These are phyloP conservation scores for Rhinella marina DNA, from an alignment of 2,797 vertebrate species.

Conservation along the genomic window DNA sequence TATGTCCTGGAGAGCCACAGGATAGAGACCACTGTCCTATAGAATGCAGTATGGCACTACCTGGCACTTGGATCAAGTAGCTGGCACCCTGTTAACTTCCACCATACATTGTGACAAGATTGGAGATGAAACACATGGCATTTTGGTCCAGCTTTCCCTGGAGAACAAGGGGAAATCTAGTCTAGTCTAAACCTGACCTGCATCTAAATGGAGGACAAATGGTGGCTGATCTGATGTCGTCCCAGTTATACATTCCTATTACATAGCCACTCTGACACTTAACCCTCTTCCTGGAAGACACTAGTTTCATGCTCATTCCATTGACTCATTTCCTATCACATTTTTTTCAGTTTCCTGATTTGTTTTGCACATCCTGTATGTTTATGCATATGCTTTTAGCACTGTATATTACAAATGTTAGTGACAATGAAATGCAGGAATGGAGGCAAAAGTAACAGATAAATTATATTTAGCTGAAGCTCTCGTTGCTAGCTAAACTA, in stretches of 20 bases:
- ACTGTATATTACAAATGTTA: background rate
- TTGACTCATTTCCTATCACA: background rate
- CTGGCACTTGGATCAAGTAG: no score
- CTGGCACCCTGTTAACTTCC: no score
- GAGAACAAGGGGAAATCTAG: no score
- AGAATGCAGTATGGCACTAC: no score
- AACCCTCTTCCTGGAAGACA: background rate
- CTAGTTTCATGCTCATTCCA: background rate
- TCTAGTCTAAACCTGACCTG: no score
- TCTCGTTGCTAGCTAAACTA: slow-evolving; percentile 18
- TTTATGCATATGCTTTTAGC: background rate
- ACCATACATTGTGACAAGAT: no score
- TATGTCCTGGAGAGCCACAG: no score
- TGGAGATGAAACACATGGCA: no score
- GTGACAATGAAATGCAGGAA: slow-evolving; percentile 1
- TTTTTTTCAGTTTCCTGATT: background rate
- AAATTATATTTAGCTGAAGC: slow-evolving; percentile 15
- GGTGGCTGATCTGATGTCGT: no score
- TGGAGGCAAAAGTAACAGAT: background rate
- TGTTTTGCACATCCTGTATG: background rate
- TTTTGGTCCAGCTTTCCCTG: no score
- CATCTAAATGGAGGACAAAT: no score
- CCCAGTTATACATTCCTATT: background rate
- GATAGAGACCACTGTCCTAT: no score
- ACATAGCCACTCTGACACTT: background rate